Conservation (phyloP, 1,140 invertebrate species). For the Melanaphis sacchari region DNA sequence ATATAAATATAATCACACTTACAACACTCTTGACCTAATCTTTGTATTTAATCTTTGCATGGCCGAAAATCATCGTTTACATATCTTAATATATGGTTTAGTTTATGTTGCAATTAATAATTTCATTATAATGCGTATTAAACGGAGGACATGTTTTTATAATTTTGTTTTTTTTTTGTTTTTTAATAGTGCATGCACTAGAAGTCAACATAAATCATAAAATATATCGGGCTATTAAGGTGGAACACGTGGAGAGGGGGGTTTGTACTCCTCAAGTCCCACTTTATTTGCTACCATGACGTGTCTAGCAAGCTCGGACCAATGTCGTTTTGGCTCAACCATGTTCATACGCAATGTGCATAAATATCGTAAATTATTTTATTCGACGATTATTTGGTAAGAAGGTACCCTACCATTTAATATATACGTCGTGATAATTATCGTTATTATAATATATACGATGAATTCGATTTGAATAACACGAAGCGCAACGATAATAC, state of each 20-base stretch:
- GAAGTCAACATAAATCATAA: not conserved
- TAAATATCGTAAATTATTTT: slow-evolving; percentile 7
- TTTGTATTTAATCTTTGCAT: not conserved
- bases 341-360: not conserved
- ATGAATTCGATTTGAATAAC: not conserved
- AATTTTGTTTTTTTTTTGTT: not conserved
- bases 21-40: not conserved
- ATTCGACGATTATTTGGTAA: not conserved
- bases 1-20: not conserved
- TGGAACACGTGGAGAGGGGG: no score
- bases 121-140: not conserved
- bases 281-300: not conserved
- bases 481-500: not conserved
- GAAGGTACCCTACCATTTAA: not conserved
- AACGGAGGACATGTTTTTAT: not conserved
- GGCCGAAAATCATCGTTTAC: not conserved
- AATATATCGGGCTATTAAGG: not conserved
- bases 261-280: not conserved
- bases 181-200: not conserved
- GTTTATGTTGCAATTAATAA: not conserved
- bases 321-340: not conserved
- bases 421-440: not conserved
- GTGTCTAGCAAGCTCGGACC: not conserved
- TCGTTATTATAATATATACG: not conserved
- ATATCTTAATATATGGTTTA: not conserved